Evolutionary conservation across 2,797 vertebrate genomes (phyloP).

Genomic region (Pyrocephalus nanus): DNA sequence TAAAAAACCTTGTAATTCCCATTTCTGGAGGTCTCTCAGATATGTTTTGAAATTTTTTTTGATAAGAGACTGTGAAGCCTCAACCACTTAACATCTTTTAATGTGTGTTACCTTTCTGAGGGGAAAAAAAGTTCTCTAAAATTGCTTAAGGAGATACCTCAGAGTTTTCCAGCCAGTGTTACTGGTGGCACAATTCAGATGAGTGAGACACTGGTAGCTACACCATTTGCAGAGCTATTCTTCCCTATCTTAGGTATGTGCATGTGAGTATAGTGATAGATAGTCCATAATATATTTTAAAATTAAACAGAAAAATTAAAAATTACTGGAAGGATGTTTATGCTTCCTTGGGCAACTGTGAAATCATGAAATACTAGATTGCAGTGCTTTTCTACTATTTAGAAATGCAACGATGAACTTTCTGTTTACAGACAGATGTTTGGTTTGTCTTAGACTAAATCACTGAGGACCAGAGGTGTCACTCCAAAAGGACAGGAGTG

Average conservation of each 20-base stretch:
- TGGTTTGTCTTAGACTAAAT: neutral
- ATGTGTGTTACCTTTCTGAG: neutral
- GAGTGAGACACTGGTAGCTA: neutral
- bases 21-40: neutral
- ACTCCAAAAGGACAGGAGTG: neutral
- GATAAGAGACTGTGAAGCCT: neutral
- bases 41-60: neutral
- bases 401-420: neutral
- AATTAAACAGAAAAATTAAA: neutral
- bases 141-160: neutral
- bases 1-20: neutral
- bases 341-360: neutral
- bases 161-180: neutral
- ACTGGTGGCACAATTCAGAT: neutral
- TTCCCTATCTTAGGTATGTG: neutral
- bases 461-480: neutral
- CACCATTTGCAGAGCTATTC: neutral
- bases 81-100: neutral
- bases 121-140: neutral
- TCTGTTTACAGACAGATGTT: neutral
- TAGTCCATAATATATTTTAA: neutral
- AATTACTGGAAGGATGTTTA: neutral
- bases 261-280: neutral
- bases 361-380: neutral
- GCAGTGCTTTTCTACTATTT: neutral